A percentile compares a stretch with the other conserved stretches of the same genome.
These are phyloP conservation scores for Crotalus adamanteus DNA, from an alignment of 2,797 vertebrate species.

Conservation along the genomic window DNA sequence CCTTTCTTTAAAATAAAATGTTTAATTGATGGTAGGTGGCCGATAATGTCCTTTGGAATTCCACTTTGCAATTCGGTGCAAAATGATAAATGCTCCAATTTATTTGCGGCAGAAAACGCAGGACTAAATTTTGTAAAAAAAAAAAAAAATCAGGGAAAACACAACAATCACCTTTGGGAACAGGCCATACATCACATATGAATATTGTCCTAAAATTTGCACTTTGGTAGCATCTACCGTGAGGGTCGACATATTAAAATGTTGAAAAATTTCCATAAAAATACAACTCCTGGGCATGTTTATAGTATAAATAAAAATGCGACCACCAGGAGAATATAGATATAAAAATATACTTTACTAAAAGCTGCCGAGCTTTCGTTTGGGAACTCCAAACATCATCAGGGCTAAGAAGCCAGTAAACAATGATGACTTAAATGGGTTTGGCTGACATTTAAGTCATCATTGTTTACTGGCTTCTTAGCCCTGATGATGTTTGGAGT, in stretches of 20 bases:
- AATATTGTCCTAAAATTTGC: neutral
- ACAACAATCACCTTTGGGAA: neutral
- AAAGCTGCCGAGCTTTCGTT: no score
- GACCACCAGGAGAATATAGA: no score
- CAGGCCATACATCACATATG: neutral
- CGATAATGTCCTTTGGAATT: neutral
- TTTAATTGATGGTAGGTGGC: neutral
- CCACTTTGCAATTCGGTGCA: neutral
- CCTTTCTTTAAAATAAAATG: neutral
- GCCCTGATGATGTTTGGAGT: no score
- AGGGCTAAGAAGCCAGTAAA: no score
- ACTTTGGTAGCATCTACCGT: neutral
- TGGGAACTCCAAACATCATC: no score
- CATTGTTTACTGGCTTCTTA: no score
- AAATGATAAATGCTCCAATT: neutral
- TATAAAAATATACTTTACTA: no score
- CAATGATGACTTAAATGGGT: no score
- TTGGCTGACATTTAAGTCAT: no score
- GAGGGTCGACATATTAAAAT: neutral
- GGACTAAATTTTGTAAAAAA: neutral
- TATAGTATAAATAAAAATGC: no score
- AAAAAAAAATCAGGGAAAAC: neutral
- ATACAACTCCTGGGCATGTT: no score
- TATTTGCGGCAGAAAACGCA: neutral
- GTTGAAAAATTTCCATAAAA: no score